These are phyloP conservation scores for Drosophila quinaria DNA, from an alignment of 2,888 invertebrate species.

Conservation along the genomic window DNA sequence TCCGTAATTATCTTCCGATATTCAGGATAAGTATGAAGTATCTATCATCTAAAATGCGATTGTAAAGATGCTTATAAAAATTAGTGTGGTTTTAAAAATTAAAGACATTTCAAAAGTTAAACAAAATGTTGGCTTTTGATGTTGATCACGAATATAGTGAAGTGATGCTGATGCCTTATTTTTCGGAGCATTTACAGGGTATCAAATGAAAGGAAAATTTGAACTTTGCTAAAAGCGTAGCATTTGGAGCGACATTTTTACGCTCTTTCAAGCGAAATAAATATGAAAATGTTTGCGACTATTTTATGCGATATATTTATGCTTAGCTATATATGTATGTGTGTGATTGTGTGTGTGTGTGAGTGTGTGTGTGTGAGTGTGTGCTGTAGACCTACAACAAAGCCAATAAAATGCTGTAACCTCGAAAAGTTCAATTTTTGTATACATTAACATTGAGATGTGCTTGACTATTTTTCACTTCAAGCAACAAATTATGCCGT, in stretches of 20 bases:
- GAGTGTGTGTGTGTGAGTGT: constrained; percentile 16
- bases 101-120: no score
- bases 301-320: constrained; percentile 61
- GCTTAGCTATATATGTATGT: background rate
- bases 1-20: background rate
- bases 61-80: background rate
- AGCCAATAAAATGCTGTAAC: constrained; percentile 78
- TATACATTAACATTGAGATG: constrained; percentile 74
- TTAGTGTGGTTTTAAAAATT: no score
- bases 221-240: constrained; percentile 42
- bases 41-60: background rate
- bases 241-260: constrained; percentile 71
- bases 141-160: background rate
- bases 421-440: constrained; percentile 80
- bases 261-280: constrained; percentile 81
- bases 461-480: constrained; percentile 82
- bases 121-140: background rate
- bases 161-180: no score
- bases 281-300: constrained; percentile 74
- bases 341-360: constrained; percentile 11
- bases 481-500: constrained; percentile 79
- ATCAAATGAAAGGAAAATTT: constrained; percentile 56
- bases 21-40: background rate
- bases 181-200: constrained; percentile 5
- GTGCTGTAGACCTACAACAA: constrained; percentile 48